These are phyloP conservation scores for Lichenostomus cassidix DNA, from an alignment of 2,113 vertebrate genomes.

Conservation along the genomic window DNA sequence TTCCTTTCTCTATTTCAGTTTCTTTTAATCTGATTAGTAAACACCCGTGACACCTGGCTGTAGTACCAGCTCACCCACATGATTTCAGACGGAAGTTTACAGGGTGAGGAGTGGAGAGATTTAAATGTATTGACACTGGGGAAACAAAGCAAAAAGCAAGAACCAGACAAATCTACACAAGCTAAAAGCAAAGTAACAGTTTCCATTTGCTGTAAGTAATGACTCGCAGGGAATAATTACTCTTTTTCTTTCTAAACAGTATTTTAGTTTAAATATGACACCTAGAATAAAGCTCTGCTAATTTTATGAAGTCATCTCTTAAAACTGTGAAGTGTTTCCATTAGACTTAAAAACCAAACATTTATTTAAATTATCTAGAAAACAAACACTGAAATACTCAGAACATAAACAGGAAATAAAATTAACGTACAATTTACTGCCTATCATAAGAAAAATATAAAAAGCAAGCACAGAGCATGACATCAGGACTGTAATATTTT, in stretches of 20 bases:
- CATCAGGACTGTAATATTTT: background rate
- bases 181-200: background rate
- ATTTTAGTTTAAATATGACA: background rate
- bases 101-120: background rate
- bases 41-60: background rate
- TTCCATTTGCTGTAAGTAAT: background rate
- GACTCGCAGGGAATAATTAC: background rate
- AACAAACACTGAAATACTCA: background rate
- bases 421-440: background rate
- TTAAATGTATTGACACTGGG: background rate
- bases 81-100: background rate
- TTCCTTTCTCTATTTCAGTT: background rate
- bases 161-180: background rate
- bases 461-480: background rate
- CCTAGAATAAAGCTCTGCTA: background rate
- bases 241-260: background rate
- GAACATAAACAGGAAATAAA: background rate
- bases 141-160: background rate
- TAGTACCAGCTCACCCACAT: background rate
- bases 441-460: background rate
- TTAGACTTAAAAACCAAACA: background rate
- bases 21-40: background rate
- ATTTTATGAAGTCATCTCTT: background rate
- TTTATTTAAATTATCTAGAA: background rate
- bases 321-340: background rate